Evolutionary conservation across 2,113 vertebrate genomes (phyloP).

Genomic region (Thermophis baileyi): DNA sequence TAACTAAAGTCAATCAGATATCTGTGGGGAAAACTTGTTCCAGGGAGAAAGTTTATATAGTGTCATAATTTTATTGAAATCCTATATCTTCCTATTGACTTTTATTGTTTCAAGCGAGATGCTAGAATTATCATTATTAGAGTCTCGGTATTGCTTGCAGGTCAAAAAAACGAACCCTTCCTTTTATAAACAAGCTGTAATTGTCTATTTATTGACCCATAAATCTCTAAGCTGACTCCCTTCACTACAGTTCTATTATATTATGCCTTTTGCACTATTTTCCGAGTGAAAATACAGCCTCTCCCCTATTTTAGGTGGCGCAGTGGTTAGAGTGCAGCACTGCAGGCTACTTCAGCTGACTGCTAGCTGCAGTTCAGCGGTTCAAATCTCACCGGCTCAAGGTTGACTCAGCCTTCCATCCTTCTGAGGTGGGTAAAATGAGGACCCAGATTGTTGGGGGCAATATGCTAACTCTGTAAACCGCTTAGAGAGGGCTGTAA

Average conservation of each 20-base stretch:
- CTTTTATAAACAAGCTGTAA: slow-evolving; percentile 70
- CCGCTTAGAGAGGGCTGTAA: too few species aligned
- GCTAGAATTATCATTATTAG: slow-evolving; percentile 63
- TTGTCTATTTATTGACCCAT: slow-evolving; percentile 71
- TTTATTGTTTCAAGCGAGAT: slow-evolving; percentile 68
- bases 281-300: slow-evolving; percentile 30
- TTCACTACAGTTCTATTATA: slow-evolving; percentile 13
- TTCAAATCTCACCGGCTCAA: too few species aligned
- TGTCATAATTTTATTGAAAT: slow-evolving; percentile 82
- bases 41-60: slow-evolving; percentile 71
- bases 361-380: too few species aligned
- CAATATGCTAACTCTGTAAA: too few species aligned
- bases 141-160: slow-evolving; percentile 44
- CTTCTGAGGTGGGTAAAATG: too few species aligned
- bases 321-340: too few species aligned
- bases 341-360: too few species aligned
- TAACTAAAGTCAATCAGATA: slow-evolving; percentile 67
- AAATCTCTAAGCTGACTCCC: slow-evolving; percentile 66
- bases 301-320: neutral
- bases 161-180: slow-evolving; percentile 32
- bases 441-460: too few species aligned
- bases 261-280: slow-evolving; percentile 31
- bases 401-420: too few species aligned
- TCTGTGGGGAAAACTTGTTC: slow-evolving; percentile 69
- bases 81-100: slow-evolving; percentile 78